Evolutionary conservation across 2,888 invertebrate genomes (phyloP), one percentile per base, ranked within the genome.

Genomic region (Oithona nana): DNA sequence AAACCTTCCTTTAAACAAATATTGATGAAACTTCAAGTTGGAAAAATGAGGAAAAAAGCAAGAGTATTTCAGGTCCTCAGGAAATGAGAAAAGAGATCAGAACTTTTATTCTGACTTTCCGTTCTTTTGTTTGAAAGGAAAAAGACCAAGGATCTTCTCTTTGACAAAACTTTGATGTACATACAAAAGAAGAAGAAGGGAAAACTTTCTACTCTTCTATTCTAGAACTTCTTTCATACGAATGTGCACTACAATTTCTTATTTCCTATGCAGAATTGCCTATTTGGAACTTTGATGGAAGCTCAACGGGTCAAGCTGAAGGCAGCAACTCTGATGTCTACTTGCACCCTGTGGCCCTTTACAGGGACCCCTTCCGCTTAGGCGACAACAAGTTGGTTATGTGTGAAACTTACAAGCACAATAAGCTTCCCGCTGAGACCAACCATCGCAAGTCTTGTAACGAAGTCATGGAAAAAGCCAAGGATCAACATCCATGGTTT

Each of bases 201-300:
- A n/a, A n/a, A n/a, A n/a, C n/a, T n/a, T n/a, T n/a, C n/a, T n/a
- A n/a, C n/a, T n/a, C n/a, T n/a, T n/a, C n/a, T n/a, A n/a, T n/a
- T n/a, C n/a, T n/a, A n/a, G n/a, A n/a, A n/a, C n/a, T n/a, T n/a
- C n/a, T n/a, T 54, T 22, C 16, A 54, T 54, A 54, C 26, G 22
- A 3, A 54, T 54, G 8, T 52, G 11, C 8, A 52, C 52, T 11
- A n/a, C 52, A 24, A n/a, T 54, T 20, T 20, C 3, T 1, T 3
- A 3, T 13, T 26, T 2, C 54, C 16, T 2, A 29, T 16, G 6
- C 24, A 28, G 70, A 90, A 68, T 75, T 92, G 64, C 92, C 93
- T 1, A 75, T 83, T 61, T 93, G 93, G 93, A 92, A 92, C 71
- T 93, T 86, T 72, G 93, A 93, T 73, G 93, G 93, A 66, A 89